These are phyloP conservation scores for Pentamera pediparva DNA, from an alignment of 53 echinoderm and acorn worm genomes.

Conservation along the genomic window DNA sequence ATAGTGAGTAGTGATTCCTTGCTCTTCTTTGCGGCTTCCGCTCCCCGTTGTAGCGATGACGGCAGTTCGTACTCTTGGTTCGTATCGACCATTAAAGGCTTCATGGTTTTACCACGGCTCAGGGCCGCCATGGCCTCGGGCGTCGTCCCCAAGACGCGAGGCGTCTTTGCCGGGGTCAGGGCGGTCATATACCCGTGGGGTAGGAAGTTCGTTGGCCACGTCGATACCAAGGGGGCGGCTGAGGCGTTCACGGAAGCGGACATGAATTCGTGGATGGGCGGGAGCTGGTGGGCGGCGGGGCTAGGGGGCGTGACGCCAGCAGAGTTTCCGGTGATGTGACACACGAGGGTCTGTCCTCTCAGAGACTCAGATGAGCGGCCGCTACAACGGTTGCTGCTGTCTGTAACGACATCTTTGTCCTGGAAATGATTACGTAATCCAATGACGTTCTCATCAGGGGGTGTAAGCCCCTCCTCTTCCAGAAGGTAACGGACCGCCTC, in stretches of 20 bases:
- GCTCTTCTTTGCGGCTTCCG: conserved; percentile 59
- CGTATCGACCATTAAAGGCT: conserved; percentile 86
- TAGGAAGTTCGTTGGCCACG: conserved; percentile 40
- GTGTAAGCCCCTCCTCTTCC: conserved; percentile 80
- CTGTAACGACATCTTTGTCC: conserved; percentile 19
- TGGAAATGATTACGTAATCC: conserved; percentile 73
- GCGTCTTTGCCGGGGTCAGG: conserved; percentile 31
- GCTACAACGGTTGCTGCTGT: conserved; percentile 18
- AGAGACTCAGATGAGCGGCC: conserved; percentile 22
- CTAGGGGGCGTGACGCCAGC: conserved; percentile 12
- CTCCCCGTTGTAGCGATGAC: conserved; percentile 63
- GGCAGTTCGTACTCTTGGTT: conserved; percentile 95
- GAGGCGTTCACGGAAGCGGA: conserved; percentile 30
- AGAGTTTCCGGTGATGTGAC: conserved; percentile 8
- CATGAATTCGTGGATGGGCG: conserved; percentile 26
- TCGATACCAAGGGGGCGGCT: conserved; percentile 26
- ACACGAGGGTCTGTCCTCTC: conserved; percentile 26
- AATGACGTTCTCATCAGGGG: conserved; percentile 78
- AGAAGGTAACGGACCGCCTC: conserved; percentile 89
- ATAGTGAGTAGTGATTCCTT: conserved; percentile 78
- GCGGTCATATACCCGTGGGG: conserved; percentile 53
- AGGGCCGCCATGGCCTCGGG: neutral
- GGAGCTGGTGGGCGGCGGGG: conserved; percentile 38
- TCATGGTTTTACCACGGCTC: conserved; percentile 49
- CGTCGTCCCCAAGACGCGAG: neutral